Evolutionary conservation across 1,140 invertebrate genomes (phyloP).

Genomic region (Aphelenchoides besseyi): DNA sequence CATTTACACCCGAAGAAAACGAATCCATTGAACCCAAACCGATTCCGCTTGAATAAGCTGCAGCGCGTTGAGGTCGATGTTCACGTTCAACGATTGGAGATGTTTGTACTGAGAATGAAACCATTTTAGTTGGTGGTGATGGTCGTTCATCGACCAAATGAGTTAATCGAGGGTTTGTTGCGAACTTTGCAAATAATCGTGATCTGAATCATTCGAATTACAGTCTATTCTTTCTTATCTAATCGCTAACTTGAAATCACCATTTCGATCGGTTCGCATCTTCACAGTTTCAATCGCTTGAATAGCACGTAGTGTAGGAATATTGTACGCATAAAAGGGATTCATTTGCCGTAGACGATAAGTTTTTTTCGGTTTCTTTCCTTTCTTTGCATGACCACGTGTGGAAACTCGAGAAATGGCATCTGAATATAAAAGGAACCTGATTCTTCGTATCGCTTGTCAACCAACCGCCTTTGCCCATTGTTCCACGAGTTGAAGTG

Average conservation of each 20-base stretch:
- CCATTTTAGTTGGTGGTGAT: constrained; percentile 34
- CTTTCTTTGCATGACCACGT: background rate
- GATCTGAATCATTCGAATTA: constrained; percentile 27
- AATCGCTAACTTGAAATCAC: constrained; percentile 37
- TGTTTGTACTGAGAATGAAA: constrained; percentile 41
- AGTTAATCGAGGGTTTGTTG: constrained; percentile 40
- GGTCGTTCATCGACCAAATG: constrained; percentile 38
- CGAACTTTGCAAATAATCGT: constrained; percentile 50
- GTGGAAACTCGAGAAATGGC: constrained; percentile 8
- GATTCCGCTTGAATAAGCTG: constrained; percentile 6
- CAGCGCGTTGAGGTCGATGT: background rate
- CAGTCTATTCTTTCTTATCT: constrained; percentile 15
- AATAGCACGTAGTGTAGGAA: constrained; percentile 40
- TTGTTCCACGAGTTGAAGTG: constrained; percentile 11
- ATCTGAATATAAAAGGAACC: background rate
- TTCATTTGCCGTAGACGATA: background rate
- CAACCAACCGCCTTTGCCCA: background rate
- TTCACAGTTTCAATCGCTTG: constrained; percentile 52
- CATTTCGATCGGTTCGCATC: constrained; percentile 33
- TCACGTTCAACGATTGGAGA: constrained; percentile 25
- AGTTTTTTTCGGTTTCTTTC: background rate
- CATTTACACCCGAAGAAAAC: constrained; percentile 35
- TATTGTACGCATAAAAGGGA: constrained; percentile 24
- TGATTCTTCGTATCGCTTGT: too few relatives aligned
- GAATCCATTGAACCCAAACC: constrained; percentile 42